phyloP scores from a whole-genome alignment of 2,888 invertebrate genomes.

The Acrobasis consociella region DNA sequence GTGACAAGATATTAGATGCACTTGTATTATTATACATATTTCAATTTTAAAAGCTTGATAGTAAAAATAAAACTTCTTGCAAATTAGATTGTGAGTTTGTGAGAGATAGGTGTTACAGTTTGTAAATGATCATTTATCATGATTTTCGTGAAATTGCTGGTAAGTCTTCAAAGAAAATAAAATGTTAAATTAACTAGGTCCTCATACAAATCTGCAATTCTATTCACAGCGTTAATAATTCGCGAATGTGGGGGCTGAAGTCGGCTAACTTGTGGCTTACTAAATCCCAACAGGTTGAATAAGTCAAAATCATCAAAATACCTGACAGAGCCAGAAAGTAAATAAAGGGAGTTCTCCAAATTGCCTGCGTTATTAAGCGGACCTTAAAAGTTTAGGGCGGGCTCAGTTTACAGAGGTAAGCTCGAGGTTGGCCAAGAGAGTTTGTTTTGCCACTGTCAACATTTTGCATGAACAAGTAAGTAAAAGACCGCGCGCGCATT shows the following conservation, averaged over 20 bases:
- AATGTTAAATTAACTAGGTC: neutral
- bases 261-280: slow-evolving; percentile 38
- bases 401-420: slow-evolving; percentile 76
- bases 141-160: too few relatives aligned
- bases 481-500: slow-evolving; percentile 36
- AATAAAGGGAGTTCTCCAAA: slow-evolving; percentile 77
- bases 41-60: too few relatives aligned
- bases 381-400: slow-evolving; percentile 79
- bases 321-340: slow-evolving; percentile 75
- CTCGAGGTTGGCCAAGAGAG: slow-evolving; percentile 66
- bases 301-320: slow-evolving; percentile 82
- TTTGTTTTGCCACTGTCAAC: slow-evolving; percentile 76
- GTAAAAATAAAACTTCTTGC: too few relatives aligned
- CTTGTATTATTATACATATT: too few relatives aligned
- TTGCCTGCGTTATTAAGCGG: slow-evolving; percentile 79
- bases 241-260: slow-evolving; percentile 34
- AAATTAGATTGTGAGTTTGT: too few relatives aligned
- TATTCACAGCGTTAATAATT: slow-evolving; percentile 43
- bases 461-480: slow-evolving; percentile 53
- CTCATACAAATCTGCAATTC: slow-evolving; percentile 17
- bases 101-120: too few relatives aligned
- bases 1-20: too few relatives aligned
- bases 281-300: slow-evolving; percentile 69
- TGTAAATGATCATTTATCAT: too few relatives aligned
- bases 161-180: too few relatives aligned